Evolutionary conservation across 2,888 invertebrate genomes (phyloP).

Genomic region (Empis stercorea): DNA sequence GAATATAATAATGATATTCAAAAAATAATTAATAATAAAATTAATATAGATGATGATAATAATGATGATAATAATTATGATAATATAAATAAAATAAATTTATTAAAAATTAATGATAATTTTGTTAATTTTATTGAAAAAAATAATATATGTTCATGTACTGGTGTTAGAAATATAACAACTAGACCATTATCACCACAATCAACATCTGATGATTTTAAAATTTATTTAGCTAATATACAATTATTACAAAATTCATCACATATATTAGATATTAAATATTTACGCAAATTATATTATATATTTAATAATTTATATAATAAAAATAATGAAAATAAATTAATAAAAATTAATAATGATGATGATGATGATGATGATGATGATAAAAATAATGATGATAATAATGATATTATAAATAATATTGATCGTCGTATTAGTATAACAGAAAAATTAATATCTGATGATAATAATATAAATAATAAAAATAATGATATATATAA

Average conservation of each 20-base stretch:
- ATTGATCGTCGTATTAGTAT: background rate
- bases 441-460: background rate
- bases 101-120: conserved; percentile 12
- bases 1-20: background rate
- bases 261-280: conserved; percentile 46
- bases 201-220: conserved; percentile 54
- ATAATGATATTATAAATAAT: background rate
- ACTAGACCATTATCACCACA: conserved; percentile 54
- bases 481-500: conserved; percentile 1
- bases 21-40: conserved; percentile 9
- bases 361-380: background rate
- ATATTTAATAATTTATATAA: conserved; percentile 46
- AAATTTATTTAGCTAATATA: conserved; percentile 57
- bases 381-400: background rate
- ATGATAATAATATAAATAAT: background rate
- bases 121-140: conserved; percentile 13
- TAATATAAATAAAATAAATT: background rate
- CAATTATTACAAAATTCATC: conserved; percentile 60
- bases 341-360: conserved; percentile 4
- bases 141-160: conserved; percentile 31
- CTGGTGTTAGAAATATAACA: conserved; percentile 41
- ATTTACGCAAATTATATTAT: conserved; percentile 44
- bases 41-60: background rate
- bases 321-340: conserved; percentile 20
- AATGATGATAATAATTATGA: background rate